Evolutionary conservation across 2,888 invertebrate species (phyloP).

Genomic region (Trichopria drosophilae): DNA sequence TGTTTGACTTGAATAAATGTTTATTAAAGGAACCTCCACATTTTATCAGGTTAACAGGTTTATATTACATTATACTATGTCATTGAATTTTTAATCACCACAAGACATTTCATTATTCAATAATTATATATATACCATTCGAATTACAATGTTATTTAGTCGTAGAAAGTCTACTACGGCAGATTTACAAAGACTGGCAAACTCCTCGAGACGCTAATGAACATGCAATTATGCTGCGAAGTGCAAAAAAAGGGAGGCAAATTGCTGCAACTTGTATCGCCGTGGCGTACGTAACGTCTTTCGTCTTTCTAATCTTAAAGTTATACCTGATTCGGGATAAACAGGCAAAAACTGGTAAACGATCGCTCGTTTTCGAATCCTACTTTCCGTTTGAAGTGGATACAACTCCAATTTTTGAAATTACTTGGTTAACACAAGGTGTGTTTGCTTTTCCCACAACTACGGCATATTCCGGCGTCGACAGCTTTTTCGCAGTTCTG

Average conservation of each 20-base stretch:
- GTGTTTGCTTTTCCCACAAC: slow-evolving; percentile 33
- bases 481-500: slow-evolving; percentile 40
- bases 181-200: too few species aligned
- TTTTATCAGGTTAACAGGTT: too few species aligned
- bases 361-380: slow-evolving; percentile 14
- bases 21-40: too few species aligned
- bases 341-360: neutral
- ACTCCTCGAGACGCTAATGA: too few species aligned
- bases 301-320: slow-evolving; percentile 8
- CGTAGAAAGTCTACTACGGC: too few species aligned
- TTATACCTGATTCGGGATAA: slow-evolving; percentile 5
- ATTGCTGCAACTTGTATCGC: slow-evolving; percentile 11
- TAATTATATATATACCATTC: too few species aligned
- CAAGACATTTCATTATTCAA: too few species aligned
- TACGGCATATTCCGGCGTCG: slow-evolving; percentile 41
- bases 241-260: neutral
- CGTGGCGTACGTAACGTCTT: slow-evolving; percentile 11
- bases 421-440: slow-evolving; percentile 41
- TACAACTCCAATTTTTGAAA: slow-evolving; percentile 36
- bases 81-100: too few species aligned
- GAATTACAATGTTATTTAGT: too few species aligned
- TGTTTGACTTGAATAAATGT: too few species aligned
- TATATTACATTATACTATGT: too few species aligned
- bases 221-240: neutral
- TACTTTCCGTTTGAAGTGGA: slow-evolving; percentile 38